Evolutionary conservation across 2,113 vertebrate species (phyloP), one percentile per base, ranked within the genome.

Genomic region (Illadopsis cleaveri): DNA sequence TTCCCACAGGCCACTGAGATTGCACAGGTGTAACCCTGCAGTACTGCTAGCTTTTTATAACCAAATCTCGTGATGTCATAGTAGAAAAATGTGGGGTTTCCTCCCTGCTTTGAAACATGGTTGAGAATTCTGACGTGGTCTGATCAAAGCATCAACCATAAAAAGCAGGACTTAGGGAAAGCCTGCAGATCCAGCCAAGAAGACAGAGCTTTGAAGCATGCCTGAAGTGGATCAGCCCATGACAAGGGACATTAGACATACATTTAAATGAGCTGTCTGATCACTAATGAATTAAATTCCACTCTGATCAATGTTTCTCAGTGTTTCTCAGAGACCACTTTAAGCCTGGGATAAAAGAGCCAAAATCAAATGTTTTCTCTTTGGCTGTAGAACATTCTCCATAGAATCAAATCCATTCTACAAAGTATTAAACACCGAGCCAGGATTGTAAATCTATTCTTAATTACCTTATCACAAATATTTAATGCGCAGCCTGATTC

Each of bases 391-490:
- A 81, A 90, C 85, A 60, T 93, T 88, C 95, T 96, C 96, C 76
- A 75, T 30, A 94, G 93, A 86, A 83, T 92, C 88, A 93, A 93
- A 96, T 89, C 79, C 82, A 96, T 94, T 96, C 82, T 96, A 91
- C 10, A 0, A 90, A 92, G 88, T 94, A 95, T 96, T 96, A 96
- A 96, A 86, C 82, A 93, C 82, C 15, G 15, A 93, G 82, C 93
- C 82, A 93, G 90, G 88, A 94, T 38, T 96, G 94, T 97, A 97
- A 96, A 96, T 96, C 94, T 92, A 94, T 95, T 96, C 89, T 92
- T 96, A 97, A 97, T 98, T 97, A 96, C 93, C 82, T 97, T 95
- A 97, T 97, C 86, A 97, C 96, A 97, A 95, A 97, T 97, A 95
- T 97, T 97, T 96, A 97, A 76, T 95, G 95, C 0, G 56, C 94